These are phyloP conservation scores for Eustalomyia histrio DNA, from an alignment of 2,888 invertebrate genomes.

Conservation along the genomic window DNA sequence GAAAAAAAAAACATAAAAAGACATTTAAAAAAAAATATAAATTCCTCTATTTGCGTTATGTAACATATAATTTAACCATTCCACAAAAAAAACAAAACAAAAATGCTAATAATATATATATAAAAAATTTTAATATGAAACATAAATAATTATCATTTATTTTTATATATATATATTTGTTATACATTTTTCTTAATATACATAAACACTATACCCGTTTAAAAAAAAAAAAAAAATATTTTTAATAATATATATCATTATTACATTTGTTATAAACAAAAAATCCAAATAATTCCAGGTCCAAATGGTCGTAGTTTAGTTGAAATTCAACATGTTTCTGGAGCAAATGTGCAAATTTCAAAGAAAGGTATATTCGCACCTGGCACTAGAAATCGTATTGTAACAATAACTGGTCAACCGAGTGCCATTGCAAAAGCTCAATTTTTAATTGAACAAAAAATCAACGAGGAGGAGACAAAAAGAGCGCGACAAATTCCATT, in stretches of 20 bases:
- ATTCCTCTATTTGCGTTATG: background rate
- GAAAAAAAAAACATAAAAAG: background rate
- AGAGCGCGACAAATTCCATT: conserved; percentile 93
- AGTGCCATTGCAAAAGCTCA: conserved; percentile 95
- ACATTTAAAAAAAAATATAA: background rate
- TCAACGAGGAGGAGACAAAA: conserved; percentile 96
- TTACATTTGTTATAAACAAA: conserved; percentile 14
- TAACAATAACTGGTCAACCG: conserved; percentile 94
- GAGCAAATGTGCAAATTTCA: conserved; percentile 98
- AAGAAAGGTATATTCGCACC: conserved; percentile 99
- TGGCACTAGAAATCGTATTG: conserved; percentile 97
- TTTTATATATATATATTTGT: conserved; percentile 2
- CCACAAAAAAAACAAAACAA: background rate
- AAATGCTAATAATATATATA: background rate
- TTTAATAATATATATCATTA: no score
- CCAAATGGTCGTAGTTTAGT: conserved; percentile 97
- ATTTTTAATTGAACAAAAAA: conserved; percentile 97
- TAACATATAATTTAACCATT: conserved; percentile 21
- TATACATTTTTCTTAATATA: conserved; percentile 13
- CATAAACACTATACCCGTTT: conserved; percentile 14
- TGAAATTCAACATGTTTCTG: conserved; percentile 98
- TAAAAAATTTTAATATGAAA: background rate
- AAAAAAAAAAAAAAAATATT: background rate
- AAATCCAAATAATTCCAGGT: conserved; percentile 80
- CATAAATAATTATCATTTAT: conserved; percentile 2